Evolutionary conservation across 2,797 vertebrate species (phyloP).

Genomic region (Chrosomus eos): DNA sequence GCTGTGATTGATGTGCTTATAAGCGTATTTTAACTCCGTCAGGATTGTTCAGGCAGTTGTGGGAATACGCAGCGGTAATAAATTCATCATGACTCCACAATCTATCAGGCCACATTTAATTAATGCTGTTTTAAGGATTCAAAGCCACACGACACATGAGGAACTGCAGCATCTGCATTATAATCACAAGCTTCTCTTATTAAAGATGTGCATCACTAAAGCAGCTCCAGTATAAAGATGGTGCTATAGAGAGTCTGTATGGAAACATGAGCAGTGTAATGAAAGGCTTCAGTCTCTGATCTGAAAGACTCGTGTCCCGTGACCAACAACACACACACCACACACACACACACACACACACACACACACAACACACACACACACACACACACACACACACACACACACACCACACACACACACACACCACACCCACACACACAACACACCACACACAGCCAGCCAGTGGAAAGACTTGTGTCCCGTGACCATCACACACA

Average conservation of each 20-base stretch:
- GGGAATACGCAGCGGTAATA: conserved; percentile 11
- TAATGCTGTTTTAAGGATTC: conserved; percentile 47
- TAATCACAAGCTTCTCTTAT: neutral
- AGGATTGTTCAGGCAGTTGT: conserved; percentile 12
- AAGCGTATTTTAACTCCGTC: neutral
- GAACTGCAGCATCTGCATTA: conserved; percentile 30
- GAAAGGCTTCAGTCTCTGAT: neutral
- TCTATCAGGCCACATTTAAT: conserved; percentile 25
- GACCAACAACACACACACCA: neutral
- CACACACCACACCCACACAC: no score
- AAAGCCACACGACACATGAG: neutral
- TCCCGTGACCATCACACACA: neutral
- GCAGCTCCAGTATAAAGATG: neutral
- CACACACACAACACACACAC: neutral
- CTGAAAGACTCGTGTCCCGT: neutral
- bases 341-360: neutral
- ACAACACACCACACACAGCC: no score
- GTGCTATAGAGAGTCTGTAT: neutral
- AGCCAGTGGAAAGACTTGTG: no score
- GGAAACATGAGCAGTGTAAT: neutral
- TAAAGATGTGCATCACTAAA: neutral
- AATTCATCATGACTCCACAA: conserved; percentile 14
- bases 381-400: no score
- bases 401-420: neutral
- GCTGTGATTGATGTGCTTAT: conserved; percentile 21